These are phyloP conservation scores for Austrolebias charrua DNA, from an alignment of 2,797 vertebrate species.

Conservation along the genomic window DNA sequence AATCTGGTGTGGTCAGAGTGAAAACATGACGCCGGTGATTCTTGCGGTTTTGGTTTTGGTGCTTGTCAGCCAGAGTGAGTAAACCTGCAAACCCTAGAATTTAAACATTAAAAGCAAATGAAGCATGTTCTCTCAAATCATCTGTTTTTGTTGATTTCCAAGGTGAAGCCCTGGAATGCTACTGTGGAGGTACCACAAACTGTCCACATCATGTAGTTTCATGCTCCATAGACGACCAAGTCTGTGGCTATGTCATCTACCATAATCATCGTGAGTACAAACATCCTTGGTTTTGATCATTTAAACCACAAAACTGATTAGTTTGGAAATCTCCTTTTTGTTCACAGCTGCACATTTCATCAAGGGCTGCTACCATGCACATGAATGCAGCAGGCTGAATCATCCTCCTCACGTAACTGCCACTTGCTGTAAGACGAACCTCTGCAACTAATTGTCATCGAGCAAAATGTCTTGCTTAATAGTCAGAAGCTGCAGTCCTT, in stretches of 20 bases:
- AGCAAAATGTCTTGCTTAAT: too few relatives aligned
- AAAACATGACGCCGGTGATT: too few relatives aligned
- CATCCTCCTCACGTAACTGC: background rate
- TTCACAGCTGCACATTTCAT: background rate
- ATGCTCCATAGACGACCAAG: rapidly evolving
- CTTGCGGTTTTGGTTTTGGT: too few relatives aligned
- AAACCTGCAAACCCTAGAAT: too few relatives aligned
- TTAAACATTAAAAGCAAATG: too few relatives aligned
- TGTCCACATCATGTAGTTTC: background rate
- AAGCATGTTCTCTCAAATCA: too few relatives aligned
- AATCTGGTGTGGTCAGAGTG: too few relatives aligned
- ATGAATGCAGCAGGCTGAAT: background rate
- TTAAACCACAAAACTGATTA: background rate
- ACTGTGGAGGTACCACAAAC: background rate
- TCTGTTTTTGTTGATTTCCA: background rate
- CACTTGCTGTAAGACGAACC: background rate
- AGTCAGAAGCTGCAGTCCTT: too few relatives aligned
- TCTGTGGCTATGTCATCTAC: slow-evolving; percentile 5
- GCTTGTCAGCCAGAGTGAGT: too few relatives aligned
- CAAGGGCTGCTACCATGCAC: background rate
- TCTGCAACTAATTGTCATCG: background rate
- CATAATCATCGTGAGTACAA: background rate
- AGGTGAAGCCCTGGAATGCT: slow-evolving; percentile 29
- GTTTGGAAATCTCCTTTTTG: background rate
- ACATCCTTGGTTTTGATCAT: background rate